Base-by-base conservation (phyloP, 2,797 vertebrate genomes). In the Argyrosomus regius region DNA sequence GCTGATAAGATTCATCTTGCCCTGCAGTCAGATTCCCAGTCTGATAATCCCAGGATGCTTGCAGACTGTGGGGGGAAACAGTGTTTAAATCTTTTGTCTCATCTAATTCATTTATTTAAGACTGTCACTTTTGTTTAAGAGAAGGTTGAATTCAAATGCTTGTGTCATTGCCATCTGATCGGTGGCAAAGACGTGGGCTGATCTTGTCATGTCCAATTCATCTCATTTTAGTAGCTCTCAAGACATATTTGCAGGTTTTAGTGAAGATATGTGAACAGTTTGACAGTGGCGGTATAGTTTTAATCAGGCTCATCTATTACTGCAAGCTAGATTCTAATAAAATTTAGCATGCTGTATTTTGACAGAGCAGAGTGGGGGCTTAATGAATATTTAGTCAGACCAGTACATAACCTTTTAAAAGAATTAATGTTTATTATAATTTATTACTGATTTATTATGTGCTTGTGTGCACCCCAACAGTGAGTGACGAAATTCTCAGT, bases 71-170 rank as follows among this genome's bases (percentile, higher is more conserved):
- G 79, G 73, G 35, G 64, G 72, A 86, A 85, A 77, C 35, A 50
- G 78, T 80, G 75, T 91, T 91, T 82, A 92, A 93, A 93, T 91
- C 82, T 87, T 88, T 85, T 83, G 90, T 94, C 92, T 88, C 88
- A 90, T 93, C 89, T 65, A 88, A 92, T 90, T 92, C 73, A 91
- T 92, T 93, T 91, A 91, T 92, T 94, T 92, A 92, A 89, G 81
- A 85, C 84, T 93, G 93, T 93, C 95, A 92, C 85, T 93, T 94
- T 86, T 88, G 84, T 85, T 96, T 92, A 87, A 89, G 74, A 61
- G 78, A 50, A 49, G 83, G 63, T 67, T 89, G 90, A 93, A 88
- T 91, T 80, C 86, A 87, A 95, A 74, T 8, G 76, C 78, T 85
- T 88, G 79, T 94, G 95, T 93, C 94, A 83, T 28, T 57, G 82